Base-by-base conservation (phyloP, 2,113 vertebrate species). In the Perca flavescens region DNA sequence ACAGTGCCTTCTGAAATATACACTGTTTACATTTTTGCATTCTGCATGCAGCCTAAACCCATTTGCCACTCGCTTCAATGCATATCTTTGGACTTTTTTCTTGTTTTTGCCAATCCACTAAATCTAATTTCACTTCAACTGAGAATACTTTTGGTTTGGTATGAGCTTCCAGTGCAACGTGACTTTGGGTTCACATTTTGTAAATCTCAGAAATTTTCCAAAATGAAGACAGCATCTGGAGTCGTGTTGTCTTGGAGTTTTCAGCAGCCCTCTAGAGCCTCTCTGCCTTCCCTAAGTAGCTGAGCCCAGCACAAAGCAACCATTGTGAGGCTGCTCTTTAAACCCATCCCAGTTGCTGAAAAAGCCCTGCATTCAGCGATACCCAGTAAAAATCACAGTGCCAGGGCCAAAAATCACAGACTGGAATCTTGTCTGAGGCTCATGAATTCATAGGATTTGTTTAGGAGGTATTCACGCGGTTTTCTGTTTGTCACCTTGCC, bases 351-450 rank as follows among this genome's bases (percentile, higher is more conserved):
- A 82, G 89, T 90, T 86, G 87, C 85, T 88, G 80, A 85, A 91
- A 90, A 86, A 82, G 85, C 71, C 66, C 83, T 80, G 85, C 78
- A 82, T 92, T 91, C 91, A 88, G 85, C 71, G 63, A 88, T 82
- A 87, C 89, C 84, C 82, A 86, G 92, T 83, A 89, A 40, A 90
- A 91, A 92, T 88, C 82, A 72, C 89, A 88, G 89, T 49, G 79
- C 80, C 87, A 58, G 70, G 85, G 94, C 93, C 93, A 95, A 90
- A 93, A 92, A 94, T 93, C 94, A 93, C 92, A 94, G 89, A 78
- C 93, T 92, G 93, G 88, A 91, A 92, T 92, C 91, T 91, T 84
- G 88, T 91, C 79, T 79, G 79, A 82, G 85, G 81, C 83, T 82
- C 78, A 82, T 85, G 89, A 85, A 91, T 92, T 89, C 89, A 84